Conservation (phyloP, 2,113 vertebrate species). For the Equus przewalskii region DNA sequence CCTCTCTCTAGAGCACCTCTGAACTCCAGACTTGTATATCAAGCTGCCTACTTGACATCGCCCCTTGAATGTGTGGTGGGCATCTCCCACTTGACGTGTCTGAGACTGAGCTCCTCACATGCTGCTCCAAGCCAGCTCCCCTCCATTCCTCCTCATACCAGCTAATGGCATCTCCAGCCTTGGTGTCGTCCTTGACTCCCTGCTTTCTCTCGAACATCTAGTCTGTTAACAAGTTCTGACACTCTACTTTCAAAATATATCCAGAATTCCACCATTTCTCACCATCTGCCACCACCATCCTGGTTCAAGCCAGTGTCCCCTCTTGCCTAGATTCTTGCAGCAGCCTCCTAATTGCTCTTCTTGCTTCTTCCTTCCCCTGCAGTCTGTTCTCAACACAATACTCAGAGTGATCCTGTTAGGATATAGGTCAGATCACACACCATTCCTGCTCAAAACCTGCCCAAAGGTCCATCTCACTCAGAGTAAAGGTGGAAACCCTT, state of each 20-base stretch:
- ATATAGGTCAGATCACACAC: not conserved
- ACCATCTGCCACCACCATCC: not conserved
- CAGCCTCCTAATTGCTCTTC: not conserved
- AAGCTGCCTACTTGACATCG: too few relatives aligned
- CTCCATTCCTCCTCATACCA: not conserved
- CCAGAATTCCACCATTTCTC: not conserved
- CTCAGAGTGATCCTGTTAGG: not conserved
- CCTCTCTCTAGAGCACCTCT: not conserved
- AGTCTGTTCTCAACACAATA: not conserved
- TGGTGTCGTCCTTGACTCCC: not conserved
- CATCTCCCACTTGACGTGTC: not conserved
- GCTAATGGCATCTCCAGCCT: not conserved
- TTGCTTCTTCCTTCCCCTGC: not conserved
- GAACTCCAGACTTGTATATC: not conserved
- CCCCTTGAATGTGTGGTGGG: not conserved
- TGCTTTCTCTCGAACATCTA: not conserved
- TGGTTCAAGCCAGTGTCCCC: not conserved
- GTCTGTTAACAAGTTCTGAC: not conserved
- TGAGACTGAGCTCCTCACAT: fast-evolving
- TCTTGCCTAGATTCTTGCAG: not conserved
- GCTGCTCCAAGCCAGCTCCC: too few relatives aligned
- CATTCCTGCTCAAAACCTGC: not conserved
- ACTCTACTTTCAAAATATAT: not conserved
- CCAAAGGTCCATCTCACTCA: not conserved
- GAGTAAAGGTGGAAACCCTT: not conserved